Conservation (phyloP, 2,797 vertebrate species). For the Picus viridis region DNA sequence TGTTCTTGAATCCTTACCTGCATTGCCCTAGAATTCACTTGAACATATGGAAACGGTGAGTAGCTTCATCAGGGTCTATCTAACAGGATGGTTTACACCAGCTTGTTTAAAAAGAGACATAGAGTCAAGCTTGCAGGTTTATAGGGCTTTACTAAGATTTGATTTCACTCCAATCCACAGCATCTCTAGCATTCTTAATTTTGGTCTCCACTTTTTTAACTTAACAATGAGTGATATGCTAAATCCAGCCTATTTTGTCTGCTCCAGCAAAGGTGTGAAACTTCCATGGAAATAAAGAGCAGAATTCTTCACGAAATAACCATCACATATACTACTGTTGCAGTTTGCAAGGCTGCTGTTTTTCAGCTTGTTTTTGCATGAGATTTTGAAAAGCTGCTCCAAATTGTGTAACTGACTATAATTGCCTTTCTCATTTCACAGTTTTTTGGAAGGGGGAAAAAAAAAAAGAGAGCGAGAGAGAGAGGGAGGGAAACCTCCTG, state of each 20-base stretch:
- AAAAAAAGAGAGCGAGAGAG: not conserved
- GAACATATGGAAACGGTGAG: not conserved
- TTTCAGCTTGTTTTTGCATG: constrained; percentile 35
- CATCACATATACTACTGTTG: not conserved
- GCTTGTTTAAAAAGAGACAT: not conserved
- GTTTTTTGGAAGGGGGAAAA: constrained; percentile 58
- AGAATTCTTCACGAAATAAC: constrained; percentile 7
- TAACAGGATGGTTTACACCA: not conserved
- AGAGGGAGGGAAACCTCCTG: not conserved
- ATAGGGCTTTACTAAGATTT: constrained; percentile 8
- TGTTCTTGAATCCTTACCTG: not conserved
- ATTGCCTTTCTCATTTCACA: constrained; percentile 71
- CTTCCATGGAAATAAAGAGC: constrained; percentile 10
- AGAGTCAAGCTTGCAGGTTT: constrained; percentile 4
- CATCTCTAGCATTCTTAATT: constrained; percentile 1
- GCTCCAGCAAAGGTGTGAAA: not conserved
- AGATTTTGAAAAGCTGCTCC: constrained; percentile 59
- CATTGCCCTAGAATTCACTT: constrained; percentile 2
- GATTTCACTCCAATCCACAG: not conserved
- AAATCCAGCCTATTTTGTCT: not conserved
- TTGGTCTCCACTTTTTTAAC: not conserved
- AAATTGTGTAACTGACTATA: constrained; percentile 70
- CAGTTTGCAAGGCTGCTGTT: constrained; percentile 46
- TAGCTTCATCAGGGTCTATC: not conserved
- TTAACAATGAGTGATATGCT: not conserved